A percentile compares a stretch with the other conserved stretches of the same genome.
phyloP scores from a whole-genome alignment of 2,797 vertebrate species.

The Eurystomus glaucurus region DNA sequence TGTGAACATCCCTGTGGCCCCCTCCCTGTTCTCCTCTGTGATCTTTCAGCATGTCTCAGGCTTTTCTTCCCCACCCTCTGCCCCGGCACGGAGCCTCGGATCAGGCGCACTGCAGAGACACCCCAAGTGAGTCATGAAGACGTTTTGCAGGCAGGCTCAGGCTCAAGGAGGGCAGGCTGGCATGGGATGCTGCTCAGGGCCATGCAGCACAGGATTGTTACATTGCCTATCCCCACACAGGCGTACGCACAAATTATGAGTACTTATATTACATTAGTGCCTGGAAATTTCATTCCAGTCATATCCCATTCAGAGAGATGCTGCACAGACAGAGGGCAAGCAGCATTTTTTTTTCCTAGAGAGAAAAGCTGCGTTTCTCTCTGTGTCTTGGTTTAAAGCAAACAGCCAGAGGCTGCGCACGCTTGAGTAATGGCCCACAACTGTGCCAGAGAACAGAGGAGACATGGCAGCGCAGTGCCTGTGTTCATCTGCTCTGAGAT shows the following conservation, averaged over 20 bases:
- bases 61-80: neutral
- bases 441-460: neutral
- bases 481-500: neutral
- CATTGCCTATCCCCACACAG: neutral
- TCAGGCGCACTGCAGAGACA: neutral
- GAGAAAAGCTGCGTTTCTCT: slow-evolving; percentile 48
- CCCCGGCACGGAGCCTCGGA: rapidly evolving
- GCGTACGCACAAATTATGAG: neutral
- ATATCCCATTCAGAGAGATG: slow-evolving; percentile 53
- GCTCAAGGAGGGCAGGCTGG: neutral
- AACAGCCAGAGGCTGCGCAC: neutral
- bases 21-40: neutral
- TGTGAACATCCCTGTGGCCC: neutral
- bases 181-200: neutral
- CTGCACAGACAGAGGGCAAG: slow-evolving; percentile 49
- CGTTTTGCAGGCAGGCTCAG: rapidly evolving
- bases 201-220: rapidly evolving
- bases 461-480: rapidly evolving
- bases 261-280: slow-evolving; percentile 63
- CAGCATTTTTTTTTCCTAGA: slow-evolving; percentile 18
- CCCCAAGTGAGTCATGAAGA: neutral
- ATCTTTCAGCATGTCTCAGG: neutral
- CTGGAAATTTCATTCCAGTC: slow-evolving; percentile 65
- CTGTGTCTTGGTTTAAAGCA: slow-evolving; percentile 34
- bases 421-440: slow-evolving; percentile 7